phyloP scores from a whole-genome alignment of 2,797 vertebrate species.

The Leucoraja ocellata region DNA sequence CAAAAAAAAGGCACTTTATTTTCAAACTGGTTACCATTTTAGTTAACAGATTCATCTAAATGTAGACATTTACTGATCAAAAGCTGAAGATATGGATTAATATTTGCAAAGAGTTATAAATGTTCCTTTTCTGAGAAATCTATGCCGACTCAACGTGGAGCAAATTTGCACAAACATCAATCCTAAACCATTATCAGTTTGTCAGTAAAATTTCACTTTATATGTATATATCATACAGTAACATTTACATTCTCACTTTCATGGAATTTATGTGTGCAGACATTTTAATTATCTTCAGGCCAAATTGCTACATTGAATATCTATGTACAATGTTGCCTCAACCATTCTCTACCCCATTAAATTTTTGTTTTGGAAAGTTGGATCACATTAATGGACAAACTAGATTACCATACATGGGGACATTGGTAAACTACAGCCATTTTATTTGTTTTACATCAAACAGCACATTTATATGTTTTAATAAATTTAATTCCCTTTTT shows the following conservation, averaged over 20 bases:
- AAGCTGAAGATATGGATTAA: conserved; percentile 21
- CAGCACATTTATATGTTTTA: neutral
- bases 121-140: neutral
- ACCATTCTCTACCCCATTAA: neutral
- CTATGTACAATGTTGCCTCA: neutral
- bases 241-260: neutral
- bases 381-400: neutral
- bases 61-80: neutral
- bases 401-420: neutral
- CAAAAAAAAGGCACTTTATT: conserved; percentile 7
- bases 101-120: neutral
- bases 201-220: neutral
- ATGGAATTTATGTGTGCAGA: neutral
- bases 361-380: neutral
- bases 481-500: neutral
- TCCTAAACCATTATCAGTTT: neutral
- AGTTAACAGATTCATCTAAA: neutral
- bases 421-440: neutral
- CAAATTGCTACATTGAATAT: neutral
- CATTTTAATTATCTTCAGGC: neutral
- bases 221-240: neutral
- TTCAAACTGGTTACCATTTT: conserved; percentile 7
- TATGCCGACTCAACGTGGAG: neutral
- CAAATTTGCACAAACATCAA: neutral
- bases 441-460: neutral